A percentile compares a stretch with the other conserved stretches of the same genome.
Evolutionary conservation across 2,113 vertebrate genomes (phyloP).

Genomic region (Butastur rufipennis): DNA sequence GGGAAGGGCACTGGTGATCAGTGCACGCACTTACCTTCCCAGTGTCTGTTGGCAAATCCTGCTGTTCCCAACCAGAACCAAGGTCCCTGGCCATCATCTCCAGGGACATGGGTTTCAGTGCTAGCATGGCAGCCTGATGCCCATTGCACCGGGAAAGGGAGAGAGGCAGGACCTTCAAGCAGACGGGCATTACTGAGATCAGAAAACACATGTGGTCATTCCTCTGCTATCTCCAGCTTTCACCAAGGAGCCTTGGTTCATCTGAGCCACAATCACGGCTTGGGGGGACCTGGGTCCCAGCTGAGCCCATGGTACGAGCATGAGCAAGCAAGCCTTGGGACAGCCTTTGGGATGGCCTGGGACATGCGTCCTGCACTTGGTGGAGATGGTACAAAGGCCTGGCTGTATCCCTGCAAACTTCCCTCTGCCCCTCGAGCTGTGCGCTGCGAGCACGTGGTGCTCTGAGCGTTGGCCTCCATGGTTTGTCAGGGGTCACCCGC

Average conservation of each 20-base stretch:
- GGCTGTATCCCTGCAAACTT: not conserved
- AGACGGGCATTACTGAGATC: not conserved
- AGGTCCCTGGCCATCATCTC: not conserved
- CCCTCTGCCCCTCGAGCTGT: not conserved
- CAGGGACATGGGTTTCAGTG: not conserved
- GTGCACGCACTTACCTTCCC: not conserved
- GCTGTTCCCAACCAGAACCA: not conserved
- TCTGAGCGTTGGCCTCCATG: not conserved
- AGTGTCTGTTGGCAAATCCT: not conserved
- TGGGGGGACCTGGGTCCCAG: not conserved
- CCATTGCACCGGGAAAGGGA: no score
- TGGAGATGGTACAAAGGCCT: not conserved
- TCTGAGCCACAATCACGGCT: not conserved
- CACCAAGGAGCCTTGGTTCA: not conserved
- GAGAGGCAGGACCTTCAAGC: not conserved
- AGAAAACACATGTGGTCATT: not conserved
- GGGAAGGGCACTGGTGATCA: not conserved
- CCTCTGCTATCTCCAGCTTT: not conserved
- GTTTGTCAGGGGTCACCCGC: not conserved
- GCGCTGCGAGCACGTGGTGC: rapidly evolving
- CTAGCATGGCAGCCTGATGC: not conserved
- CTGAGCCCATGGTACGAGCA: rapidly evolving
- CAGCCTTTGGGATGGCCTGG: not conserved
- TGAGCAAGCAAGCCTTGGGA: not conserved
- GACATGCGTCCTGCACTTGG: not conserved